These are phyloP conservation scores for Pyrgilauda ruficollis DNA, from an alignment of 2,113 vertebrate genomes.

Conservation along the genomic window DNA sequence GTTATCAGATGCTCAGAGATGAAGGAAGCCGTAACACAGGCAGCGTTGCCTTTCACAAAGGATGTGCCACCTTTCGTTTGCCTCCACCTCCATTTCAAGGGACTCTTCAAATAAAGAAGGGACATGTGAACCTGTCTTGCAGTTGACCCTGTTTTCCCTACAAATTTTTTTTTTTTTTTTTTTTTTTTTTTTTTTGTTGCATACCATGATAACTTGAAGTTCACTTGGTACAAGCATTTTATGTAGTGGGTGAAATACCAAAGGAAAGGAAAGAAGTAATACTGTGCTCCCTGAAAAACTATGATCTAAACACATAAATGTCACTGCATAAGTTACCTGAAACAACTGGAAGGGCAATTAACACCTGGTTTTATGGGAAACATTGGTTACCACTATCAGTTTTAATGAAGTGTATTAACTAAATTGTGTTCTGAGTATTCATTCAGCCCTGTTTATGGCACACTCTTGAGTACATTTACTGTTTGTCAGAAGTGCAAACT, in stretches of 20 bases:
- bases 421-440: conserved; percentile 78
- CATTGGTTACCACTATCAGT: conserved; percentile 72
- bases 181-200: neutral
- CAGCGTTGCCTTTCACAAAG: conserved; percentile 49
- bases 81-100: conserved; percentile 44
- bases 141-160: too few species aligned
- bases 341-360: conserved; percentile 65
- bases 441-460: conserved; percentile 81
- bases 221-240: conserved; percentile 33
- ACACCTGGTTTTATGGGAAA: conserved; percentile 66
- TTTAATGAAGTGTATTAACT: conserved; percentile 78
- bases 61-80: conserved; percentile 52
- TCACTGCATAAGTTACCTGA: conserved; percentile 41
- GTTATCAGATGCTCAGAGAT: conserved; percentile 60
- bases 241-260: conserved; percentile 24
- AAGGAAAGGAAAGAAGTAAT: neutral
- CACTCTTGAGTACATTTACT: conserved; percentile 91
- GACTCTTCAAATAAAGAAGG: conserved; percentile 29
- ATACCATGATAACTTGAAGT: conserved; percentile 38
- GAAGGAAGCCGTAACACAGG: conserved; percentile 39
- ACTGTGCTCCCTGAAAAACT: conserved; percentile 22
- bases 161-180: neutral
- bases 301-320: conserved; percentile 22
- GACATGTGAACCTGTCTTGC: conserved; percentile 26
- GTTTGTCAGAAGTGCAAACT: conserved; percentile 92